These are phyloP conservation scores for Hyalella azteca DNA, from an alignment of 2,888 invertebrate species.

Conservation along the genomic window DNA sequence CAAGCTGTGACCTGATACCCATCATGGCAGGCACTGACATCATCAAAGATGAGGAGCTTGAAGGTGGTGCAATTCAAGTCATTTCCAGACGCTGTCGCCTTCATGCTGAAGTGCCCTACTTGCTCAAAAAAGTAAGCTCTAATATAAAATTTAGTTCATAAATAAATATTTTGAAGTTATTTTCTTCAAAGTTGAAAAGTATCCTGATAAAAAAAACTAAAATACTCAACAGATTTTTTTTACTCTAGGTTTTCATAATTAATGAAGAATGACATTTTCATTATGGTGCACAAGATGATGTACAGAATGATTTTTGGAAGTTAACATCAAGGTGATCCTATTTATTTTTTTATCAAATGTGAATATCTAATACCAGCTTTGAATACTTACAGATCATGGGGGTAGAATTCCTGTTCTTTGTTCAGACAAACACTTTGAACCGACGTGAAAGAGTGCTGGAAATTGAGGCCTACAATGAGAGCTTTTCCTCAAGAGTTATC, in stretches of 20 bases:
- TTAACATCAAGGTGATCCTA: too few relatives aligned
- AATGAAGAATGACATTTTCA: too few relatives aligned
- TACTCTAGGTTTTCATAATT: too few relatives aligned
- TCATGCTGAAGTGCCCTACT: conserved; percentile 90
- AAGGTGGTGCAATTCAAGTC: conserved; percentile 78
- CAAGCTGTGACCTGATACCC: conserved; percentile 91
- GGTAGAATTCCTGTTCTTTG: conserved; percentile 87
- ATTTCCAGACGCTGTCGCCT: conserved; percentile 86
- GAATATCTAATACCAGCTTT: too few relatives aligned
- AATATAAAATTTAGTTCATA: too few relatives aligned
- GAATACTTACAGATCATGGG: conserved; percentile 80
- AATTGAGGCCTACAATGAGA: conserved; percentile 92
- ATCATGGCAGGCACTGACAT: conserved; percentile 89
- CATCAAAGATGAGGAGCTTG: conserved; percentile 75
- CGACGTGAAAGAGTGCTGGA: conserved; percentile 76
- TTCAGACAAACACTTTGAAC: conserved; percentile 87
- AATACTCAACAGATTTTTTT: too few relatives aligned
- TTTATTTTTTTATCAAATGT: too few relatives aligned
- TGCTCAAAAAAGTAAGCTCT: conserved; percentile 84
- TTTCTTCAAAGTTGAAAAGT: too few relatives aligned
- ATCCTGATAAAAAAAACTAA: too few relatives aligned
- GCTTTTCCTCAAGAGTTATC: conserved; percentile 80
- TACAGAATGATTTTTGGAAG: too few relatives aligned
- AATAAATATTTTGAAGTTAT: too few relatives aligned
- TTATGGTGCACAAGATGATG: too few relatives aligned